Evolutionary conservation across 2,888 invertebrate species (phyloP).

Genomic region (Resseliella maxima): DNA sequence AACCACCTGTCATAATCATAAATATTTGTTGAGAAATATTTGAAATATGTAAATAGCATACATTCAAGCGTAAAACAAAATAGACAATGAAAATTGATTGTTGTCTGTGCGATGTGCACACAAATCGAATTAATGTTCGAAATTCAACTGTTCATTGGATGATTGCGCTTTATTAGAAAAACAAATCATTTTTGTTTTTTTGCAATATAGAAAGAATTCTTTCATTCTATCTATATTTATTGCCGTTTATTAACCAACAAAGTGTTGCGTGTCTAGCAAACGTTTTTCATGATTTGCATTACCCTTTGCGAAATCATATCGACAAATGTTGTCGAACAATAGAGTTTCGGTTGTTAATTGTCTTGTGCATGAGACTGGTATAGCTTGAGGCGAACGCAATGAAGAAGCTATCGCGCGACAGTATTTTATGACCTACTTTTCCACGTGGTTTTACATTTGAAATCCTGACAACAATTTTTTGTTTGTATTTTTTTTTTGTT

Average conservation of each 20-base stretch:
- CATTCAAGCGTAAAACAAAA: background rate
- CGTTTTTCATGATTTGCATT: background rate
- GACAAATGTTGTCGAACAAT: slow-evolving; percentile 12
- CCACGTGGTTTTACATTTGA: background rate
- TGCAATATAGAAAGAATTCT: too few relatives aligned
- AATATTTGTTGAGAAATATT: background rate
- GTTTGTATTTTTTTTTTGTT: background rate
- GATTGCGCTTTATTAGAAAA: background rate
- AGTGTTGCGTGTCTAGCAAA: background rate
- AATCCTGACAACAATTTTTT: background rate
- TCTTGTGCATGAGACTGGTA: background rate
- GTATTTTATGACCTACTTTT: slow-evolving; percentile 32
- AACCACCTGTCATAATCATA: slow-evolving; percentile 8
- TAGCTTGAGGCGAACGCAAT: background rate
- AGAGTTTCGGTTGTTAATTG: slow-evolving; percentile 31
- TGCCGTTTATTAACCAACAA: background rate
- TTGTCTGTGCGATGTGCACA: background rate
- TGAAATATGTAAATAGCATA: background rate
- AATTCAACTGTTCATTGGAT: background rate
- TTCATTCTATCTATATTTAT: too few relatives aligned
- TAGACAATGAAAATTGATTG: background rate
- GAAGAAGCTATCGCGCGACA: background rate
- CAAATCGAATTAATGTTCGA: background rate
- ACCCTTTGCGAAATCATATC: slow-evolving; percentile 38
- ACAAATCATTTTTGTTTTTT: background rate